Evolutionary conservation across 2,888 invertebrate species (phyloP).

Genomic region (Rhagonycha lutea): DNA sequence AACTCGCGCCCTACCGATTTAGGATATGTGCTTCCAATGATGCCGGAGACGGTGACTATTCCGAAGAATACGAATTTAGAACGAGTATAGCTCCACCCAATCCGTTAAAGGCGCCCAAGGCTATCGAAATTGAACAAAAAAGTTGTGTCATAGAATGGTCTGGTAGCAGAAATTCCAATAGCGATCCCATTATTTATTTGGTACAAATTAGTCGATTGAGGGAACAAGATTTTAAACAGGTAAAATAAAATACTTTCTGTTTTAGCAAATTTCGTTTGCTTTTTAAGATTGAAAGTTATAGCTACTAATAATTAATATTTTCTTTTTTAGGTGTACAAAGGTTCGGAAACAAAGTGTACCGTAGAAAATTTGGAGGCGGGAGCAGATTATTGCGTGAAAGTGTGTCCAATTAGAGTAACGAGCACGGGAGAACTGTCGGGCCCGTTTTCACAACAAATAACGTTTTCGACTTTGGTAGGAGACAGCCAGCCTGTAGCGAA

Average conservation of each 20-base stretch:
- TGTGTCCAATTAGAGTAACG: slow-evolving; percentile 73
- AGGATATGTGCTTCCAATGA: slow-evolving; percentile 85
- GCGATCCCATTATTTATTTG: slow-evolving; percentile 74
- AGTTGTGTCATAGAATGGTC: slow-evolving; percentile 70
- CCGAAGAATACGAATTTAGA: slow-evolving; percentile 65
- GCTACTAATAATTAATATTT: background rate
- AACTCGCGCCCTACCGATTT: slow-evolving; percentile 81
- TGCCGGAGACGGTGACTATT: slow-evolving; percentile 82
- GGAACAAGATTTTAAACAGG: slow-evolving; percentile 68
- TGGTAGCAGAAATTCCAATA: slow-evolving; percentile 60
- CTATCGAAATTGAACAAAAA: slow-evolving; percentile 60
- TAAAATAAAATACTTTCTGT: no score
- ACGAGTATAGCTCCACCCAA: slow-evolving; percentile 83
- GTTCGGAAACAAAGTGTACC: slow-evolving; percentile 64
- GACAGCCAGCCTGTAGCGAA: slow-evolving; percentile 53
- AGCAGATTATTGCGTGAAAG: slow-evolving; percentile 76
- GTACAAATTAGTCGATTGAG: slow-evolving; percentile 68
- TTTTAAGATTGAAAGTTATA: background rate
- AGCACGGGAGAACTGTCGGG: slow-evolving; percentile 66
- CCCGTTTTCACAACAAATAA: slow-evolving; percentile 69
- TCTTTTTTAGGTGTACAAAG: slow-evolving; percentile 66
- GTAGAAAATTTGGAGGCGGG: slow-evolving; percentile 74
- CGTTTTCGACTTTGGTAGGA: slow-evolving; percentile 59
- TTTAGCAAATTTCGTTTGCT: no score
- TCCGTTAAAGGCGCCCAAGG: slow-evolving; percentile 73